phyloP scores from a whole-genome alignment of 53 echinoderm and acorn worm genomes.

The Luidia sarsii region DNA sequence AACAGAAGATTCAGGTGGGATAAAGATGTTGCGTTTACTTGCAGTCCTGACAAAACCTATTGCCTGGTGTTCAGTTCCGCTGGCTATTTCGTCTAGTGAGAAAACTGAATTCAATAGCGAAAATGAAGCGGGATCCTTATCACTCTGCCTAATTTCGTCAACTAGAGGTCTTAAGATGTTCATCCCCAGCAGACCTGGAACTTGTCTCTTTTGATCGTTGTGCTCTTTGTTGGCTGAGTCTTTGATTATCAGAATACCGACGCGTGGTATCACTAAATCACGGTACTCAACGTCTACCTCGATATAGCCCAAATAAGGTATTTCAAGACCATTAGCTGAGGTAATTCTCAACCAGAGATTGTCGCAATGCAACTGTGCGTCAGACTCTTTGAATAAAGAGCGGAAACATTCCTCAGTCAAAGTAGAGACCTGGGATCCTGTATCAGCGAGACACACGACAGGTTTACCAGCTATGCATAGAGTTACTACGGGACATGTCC shows the following conservation, averaged over 20 bases:
- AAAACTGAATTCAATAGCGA: not conserved
- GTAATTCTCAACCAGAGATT: not conserved
- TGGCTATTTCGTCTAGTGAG: no score
- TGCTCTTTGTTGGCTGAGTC: not conserved
- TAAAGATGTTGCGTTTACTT: conserved; percentile 24
- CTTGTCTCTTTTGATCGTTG: not conserved
- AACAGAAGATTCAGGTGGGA: not conserved
- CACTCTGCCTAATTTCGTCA: not conserved
- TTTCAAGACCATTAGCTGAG: not conserved
- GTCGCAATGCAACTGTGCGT: not conserved
- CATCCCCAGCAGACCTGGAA: not conserved
- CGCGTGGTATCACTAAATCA: not conserved
- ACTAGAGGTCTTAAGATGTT: not conserved
- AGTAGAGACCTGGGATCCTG: not conserved
- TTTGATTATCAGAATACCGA: not conserved
- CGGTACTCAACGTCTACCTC: not conserved
- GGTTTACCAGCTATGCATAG: not conserved
- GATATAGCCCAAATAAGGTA: not conserved
- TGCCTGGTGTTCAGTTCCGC: no score
- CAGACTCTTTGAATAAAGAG: not conserved
- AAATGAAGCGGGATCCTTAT: not conserved
- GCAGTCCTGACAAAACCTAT: no score
- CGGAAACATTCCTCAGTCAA: not conserved
- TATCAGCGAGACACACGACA: not conserved
- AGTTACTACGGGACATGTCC: not conserved